A percentile compares a stretch with the other conserved stretches of the same genome.
These are phyloP conservation scores for Astreopora myriophthalma DNA, from an alignment of 64 coral and sea anemone species.

Conservation along the genomic window DNA sequence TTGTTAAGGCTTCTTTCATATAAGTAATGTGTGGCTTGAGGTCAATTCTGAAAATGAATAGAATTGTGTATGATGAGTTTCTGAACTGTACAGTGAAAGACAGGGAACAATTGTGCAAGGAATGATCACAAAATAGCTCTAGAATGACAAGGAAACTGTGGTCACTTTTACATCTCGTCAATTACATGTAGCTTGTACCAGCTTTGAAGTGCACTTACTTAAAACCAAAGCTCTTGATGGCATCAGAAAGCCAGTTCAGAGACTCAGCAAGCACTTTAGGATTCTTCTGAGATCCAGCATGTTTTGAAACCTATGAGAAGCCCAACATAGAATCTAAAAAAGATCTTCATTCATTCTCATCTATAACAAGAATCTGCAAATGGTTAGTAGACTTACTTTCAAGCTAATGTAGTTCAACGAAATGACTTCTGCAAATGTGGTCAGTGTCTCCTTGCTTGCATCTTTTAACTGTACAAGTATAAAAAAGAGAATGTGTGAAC, in stretches of 20 bases:
- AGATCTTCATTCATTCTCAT: not conserved
- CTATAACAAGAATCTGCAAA: not conserved
- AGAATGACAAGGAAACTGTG: too few species aligned
- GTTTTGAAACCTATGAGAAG: conserved; percentile 71
- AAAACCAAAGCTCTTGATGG: conserved; percentile 89
- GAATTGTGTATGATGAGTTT: not conserved
- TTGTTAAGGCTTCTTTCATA: conserved; percentile 83
- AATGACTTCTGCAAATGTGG: conserved; percentile 82
- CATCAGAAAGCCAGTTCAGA: conserved; percentile 82
- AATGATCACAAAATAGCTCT: not conserved
- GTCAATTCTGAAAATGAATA: conserved; percentile 79
- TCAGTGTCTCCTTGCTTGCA: conserved; percentile 84
- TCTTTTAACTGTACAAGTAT: conserved; percentile 85
- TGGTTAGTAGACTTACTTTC: conserved; percentile 52
- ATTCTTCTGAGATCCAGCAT: conserved; percentile 92
- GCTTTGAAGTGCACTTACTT: conserved; percentile 63
- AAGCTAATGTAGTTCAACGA: conserved; percentile 91
- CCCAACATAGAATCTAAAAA: not conserved
- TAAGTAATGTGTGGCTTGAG: conserved; percentile 93
- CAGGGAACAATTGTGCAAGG: not conserved
- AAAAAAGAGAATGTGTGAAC: too few species aligned
- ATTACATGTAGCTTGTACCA: not conserved
- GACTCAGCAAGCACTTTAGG: conserved; percentile 93
- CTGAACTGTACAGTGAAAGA: not conserved
- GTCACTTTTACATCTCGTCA: too few species aligned